phyloP scores from a whole-genome alignment of 2,888 invertebrate genomes.

The Camptogramma bilineatum region DNA sequence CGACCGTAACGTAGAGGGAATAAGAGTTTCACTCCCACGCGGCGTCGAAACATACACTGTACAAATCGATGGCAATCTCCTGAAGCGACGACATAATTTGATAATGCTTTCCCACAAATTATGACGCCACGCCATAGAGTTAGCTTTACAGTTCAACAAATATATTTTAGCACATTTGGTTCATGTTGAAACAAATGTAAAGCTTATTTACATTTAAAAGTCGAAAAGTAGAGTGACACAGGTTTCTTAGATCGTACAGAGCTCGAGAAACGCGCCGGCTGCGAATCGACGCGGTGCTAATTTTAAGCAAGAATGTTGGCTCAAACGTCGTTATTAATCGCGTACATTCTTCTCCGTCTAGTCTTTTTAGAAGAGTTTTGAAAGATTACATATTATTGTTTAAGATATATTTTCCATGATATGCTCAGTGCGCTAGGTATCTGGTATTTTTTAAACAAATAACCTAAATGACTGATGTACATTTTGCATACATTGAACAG shows the following conservation, averaged over 20 bases:
- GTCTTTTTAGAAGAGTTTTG: constrained; percentile 56
- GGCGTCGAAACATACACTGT: neutral
- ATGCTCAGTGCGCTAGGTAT: constrained; percentile 18
- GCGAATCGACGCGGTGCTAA: constrained; percentile 69
- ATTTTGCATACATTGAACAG: too few species aligned
- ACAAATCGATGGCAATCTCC: neutral
- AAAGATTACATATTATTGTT: constrained; percentile 40
- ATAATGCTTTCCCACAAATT: too few species aligned
- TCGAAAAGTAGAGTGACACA: constrained; percentile 14
- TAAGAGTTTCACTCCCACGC: constrained; percentile 6
- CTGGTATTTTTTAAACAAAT: neutral
- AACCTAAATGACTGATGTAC: too few species aligned
- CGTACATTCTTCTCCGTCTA: constrained; percentile 64
- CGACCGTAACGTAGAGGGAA: constrained; percentile 1
- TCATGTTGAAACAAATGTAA: neutral
- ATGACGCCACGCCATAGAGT: neutral
- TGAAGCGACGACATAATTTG: neutral
- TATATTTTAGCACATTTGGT: neutral
- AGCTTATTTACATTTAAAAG: constrained; percentile 10
- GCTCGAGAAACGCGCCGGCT: constrained; percentile 49
- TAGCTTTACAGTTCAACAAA: neutral
- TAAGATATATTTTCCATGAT: constrained; percentile 30
- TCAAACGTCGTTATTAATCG: constrained; percentile 70
- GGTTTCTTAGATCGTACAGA: constrained; percentile 8
- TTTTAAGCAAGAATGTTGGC: constrained; percentile 77